Evolutionary conservation across 2,113 vertebrate species (phyloP), one percentile per base, ranked within the genome.

Genomic region (Eidolon helvum): DNA sequence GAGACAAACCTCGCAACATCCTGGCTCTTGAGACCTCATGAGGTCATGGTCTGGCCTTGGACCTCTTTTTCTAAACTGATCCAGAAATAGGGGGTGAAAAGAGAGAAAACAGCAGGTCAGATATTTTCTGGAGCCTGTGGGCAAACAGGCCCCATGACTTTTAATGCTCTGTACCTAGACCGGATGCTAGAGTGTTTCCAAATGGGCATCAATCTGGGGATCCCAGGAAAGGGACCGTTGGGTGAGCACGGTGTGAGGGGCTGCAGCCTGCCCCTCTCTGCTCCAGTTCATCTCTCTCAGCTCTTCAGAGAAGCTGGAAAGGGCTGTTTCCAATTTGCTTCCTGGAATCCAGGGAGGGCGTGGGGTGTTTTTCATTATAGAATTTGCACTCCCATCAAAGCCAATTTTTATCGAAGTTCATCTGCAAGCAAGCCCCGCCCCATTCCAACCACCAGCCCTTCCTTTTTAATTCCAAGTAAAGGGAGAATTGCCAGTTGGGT

Each of bases 311-410:
- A 90, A 82, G 65, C 30, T 30, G 16, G 69, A 78, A 59, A 71
- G 82, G 71, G 93, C 98, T 98, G 98, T 95, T 98, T 98, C 96
- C 83, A 98, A 90, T 98, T 98, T 98, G 96, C 95, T 98, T 97
- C 96, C 88, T 97, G 97, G 98, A 98, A 97, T 95, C 97, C 82
- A 2, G 15, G 4, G 61, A 82, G 72, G 59, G 43, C 3, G 5
- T 78, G 69, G 96, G 0, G 68, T 33, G 4, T 95, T 98, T 97
- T 96, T 53, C 89, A 92, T 96, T 0, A 21, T 89, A 72, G 82
- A 97, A 80, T 87, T 97, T 82, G 80, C 82, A 79, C 53, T 93
- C 50, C 75, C 83, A 74, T 91, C 83, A 93, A 91, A 94, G 91
- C 7, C 7, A 74, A 84, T 89, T 95, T 96, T 75, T 35, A 93